Conservation (phyloP, 2,797 vertebrate species). For the Sylvia borin region DNA sequence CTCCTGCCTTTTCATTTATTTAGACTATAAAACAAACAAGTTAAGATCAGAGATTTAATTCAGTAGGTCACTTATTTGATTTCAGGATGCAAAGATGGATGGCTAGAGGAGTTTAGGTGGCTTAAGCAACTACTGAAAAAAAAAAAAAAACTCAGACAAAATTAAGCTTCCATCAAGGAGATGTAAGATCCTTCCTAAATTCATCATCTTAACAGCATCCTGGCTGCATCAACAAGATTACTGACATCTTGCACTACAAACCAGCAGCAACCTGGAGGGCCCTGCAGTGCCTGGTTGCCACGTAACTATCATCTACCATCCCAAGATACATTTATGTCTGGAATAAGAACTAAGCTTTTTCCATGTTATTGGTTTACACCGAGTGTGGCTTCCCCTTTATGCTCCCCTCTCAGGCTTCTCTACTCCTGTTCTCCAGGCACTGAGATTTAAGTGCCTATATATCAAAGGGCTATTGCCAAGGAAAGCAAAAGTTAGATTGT, state of each 20-base stretch:
- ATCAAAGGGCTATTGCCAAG: neutral
- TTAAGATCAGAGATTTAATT: constrained; percentile 17
- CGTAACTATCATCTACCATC: constrained; percentile 18
- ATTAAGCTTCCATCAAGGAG: constrained; percentile 20
- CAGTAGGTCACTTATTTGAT: neutral
- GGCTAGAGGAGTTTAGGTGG: neutral
- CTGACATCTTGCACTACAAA: constrained; percentile 1
- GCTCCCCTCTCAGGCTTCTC: neutral
- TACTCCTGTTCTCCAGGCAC: neutral
- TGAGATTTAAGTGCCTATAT: neutral
- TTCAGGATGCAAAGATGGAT: neutral
- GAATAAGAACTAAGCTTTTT: constrained; percentile 29
- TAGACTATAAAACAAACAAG: constrained; percentile 7
- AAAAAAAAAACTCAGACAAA: neutral
- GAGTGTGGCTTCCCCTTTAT: neutral
- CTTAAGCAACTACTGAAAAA: neutral
- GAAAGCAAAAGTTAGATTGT: constrained; percentile 6
- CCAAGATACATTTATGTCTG: neutral
- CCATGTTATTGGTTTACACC: neutral
- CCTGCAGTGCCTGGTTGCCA: constrained; percentile 25
- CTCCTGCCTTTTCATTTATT: constrained; percentile 9
- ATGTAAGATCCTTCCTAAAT: constrained; percentile 4
- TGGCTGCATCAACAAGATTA: neutral
- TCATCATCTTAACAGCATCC: neutral
- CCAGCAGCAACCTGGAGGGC: constrained; percentile 10